Percentiles rank a stretch among this genome's conserved stretches.
Evolutionary conservation across 2,113 vertebrate species (phyloP).

Genomic region (Neotoma lepida): DNA sequence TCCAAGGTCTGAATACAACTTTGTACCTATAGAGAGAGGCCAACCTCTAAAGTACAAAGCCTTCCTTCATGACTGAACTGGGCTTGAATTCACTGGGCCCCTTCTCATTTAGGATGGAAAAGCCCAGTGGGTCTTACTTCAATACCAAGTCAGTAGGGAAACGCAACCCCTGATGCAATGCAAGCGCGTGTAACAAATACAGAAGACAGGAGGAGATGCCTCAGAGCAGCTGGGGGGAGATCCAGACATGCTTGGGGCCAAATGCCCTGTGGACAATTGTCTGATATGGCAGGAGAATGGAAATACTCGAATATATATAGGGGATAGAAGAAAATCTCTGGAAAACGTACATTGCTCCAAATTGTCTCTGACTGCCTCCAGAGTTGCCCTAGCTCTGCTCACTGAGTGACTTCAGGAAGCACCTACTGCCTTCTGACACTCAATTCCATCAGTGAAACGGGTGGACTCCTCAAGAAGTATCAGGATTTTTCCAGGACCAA

Average conservation of each 20-base stretch:
- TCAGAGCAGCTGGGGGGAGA: not conserved
- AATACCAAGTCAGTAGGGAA: not conserved
- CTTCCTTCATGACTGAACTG: not conserved
- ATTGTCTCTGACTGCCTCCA: not conserved
- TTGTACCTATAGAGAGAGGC: not conserved
- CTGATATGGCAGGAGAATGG: not conserved
- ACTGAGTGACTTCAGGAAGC: not conserved
- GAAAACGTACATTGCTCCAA: not conserved
- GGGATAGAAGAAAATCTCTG: not conserved
- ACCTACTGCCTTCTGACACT: not conserved
- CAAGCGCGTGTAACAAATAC: fast-evolving
- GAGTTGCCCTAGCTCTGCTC: not conserved
- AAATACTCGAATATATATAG: not conserved
- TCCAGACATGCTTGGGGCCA: not conserved
- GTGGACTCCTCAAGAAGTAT: not conserved
- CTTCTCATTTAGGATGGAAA: not conserved
- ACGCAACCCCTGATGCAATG: not conserved
- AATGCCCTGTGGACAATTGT: not conserved
- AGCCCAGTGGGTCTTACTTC: not conserved
- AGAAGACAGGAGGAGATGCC: not conserved
- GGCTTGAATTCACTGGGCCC: fast-evolving
- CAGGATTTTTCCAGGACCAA: not conserved
- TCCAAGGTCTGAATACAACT: not conserved
- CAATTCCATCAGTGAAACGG: not conserved
- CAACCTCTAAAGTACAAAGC: not conserved